These are phyloP conservation scores for Agriopis aurantiaria DNA, from an alignment of 2,888 invertebrate species.

Conservation along the genomic window DNA sequence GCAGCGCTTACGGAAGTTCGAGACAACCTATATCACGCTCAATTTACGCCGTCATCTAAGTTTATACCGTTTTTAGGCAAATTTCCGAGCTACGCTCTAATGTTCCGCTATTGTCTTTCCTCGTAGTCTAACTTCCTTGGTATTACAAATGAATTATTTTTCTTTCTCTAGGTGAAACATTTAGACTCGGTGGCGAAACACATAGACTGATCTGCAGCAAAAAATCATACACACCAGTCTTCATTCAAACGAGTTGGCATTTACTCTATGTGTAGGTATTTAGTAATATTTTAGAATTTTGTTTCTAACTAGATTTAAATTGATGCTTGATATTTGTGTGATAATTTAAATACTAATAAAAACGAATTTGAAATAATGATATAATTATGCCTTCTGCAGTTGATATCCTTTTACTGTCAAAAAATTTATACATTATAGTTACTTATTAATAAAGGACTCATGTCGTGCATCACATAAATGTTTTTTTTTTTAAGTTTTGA, in stretches of 20 bases:
- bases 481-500: neutral
- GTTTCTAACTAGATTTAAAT: neutral
- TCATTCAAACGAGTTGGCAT: neutral
- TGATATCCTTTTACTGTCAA: neutral
- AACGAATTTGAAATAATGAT: neutral
- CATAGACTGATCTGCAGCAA: slow-evolving; percentile 72
- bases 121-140: no score
- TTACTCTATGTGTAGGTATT: neutral
- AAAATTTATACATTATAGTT: neutral
- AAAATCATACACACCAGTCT: neutral
- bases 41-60: no score
- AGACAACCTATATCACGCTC: no score
- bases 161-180: slow-evolving; percentile 67
- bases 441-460: neutral
- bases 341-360: neutral
- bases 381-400: neutral
- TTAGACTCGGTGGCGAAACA: slow-evolving; percentile 87
- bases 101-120: no score
- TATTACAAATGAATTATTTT: neutral
- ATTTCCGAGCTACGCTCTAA: no score
- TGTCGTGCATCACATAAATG: slow-evolving; percentile 2
- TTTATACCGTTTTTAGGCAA: no score
- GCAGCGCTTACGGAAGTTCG: no score
- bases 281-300: slow-evolving; percentile 3
- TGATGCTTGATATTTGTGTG: neutral